Conservation (phyloP, 2,888 invertebrate genomes). For the Laothoe populi region DNA sequence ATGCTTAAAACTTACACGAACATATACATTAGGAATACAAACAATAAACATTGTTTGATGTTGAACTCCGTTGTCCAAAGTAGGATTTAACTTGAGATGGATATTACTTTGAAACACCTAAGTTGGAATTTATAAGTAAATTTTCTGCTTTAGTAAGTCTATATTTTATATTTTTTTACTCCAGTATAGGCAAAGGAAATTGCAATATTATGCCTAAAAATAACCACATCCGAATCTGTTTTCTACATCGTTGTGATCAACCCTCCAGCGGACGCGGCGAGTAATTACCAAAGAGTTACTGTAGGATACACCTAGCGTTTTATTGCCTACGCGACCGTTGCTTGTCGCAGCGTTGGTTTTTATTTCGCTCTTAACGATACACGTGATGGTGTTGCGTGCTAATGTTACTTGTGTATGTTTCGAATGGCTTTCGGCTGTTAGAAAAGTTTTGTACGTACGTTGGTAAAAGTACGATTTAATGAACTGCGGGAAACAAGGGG, state of each 20-base stretch:
- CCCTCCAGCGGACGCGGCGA: constrained; percentile 43
- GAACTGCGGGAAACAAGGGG: too few relatives aligned
- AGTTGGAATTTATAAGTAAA: too few relatives aligned
- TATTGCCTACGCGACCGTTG: constrained; percentile 44
- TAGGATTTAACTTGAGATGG: too few relatives aligned
- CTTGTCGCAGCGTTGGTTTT: neutral
- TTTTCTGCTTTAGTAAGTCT: too few relatives aligned
- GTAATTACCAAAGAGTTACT: constrained; percentile 60
- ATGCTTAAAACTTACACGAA: too few relatives aligned
- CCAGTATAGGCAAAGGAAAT: too few relatives aligned
- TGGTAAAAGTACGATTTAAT: neutral
- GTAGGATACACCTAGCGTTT: constrained; percentile 41
- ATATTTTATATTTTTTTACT: too few relatives aligned
- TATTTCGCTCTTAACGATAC: constrained; percentile 18
- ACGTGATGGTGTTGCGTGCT: constrained; percentile 19
- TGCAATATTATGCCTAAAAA: neutral
- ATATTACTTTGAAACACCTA: too few relatives aligned
- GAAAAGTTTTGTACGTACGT: neutral
- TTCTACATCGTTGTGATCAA: constrained; percentile 32
- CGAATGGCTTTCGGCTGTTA: constrained; percentile 12
- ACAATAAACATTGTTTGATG: too few relatives aligned
- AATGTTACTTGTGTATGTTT: constrained; percentile 9
- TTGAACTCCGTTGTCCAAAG: too few relatives aligned
- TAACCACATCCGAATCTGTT: constrained; percentile 34
- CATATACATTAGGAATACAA: too few relatives aligned